Evolutionary conservation across 1,140 invertebrate species (phyloP).

Genomic region (Diabrotica virgifera): DNA sequence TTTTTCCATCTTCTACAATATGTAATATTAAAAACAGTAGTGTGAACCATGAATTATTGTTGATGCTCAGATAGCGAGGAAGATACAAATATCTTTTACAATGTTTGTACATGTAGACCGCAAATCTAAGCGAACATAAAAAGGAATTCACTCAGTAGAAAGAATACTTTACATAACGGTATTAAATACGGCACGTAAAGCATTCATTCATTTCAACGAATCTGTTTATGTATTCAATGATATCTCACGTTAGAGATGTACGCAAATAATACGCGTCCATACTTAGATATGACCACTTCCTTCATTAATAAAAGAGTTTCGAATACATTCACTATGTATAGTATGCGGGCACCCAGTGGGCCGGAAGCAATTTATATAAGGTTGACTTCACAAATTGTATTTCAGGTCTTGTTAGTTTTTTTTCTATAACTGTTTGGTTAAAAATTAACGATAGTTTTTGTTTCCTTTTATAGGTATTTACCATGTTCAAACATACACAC

Average conservation of each 20-base stretch:
- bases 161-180: neutral
- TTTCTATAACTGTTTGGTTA: too few relatives aligned
- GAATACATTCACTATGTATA: neutral
- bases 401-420: neutral
- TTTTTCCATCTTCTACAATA: too few relatives aligned
- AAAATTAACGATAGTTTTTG: too few relatives aligned
- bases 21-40: too few relatives aligned
- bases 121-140: too few relatives aligned
- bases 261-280: neutral
- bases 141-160: neutral
- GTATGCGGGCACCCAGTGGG: neutral
- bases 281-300: constrained; percentile 1
- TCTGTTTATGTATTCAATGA: neutral
- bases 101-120: too few relatives aligned
- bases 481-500: too few relatives aligned
- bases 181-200: neutral
- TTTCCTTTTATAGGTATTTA: too few relatives aligned
- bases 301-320: neutral
- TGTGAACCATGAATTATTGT: too few relatives aligned
- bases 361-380: neutral
- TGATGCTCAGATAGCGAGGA: too few relatives aligned
- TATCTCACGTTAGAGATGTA: neutral
- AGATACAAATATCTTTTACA: too few relatives aligned
- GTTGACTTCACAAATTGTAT: neutral
- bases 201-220: neutral